Conservation (phyloP, 2,888 invertebrate species). For the Liodrosophila aerea region DNA sequence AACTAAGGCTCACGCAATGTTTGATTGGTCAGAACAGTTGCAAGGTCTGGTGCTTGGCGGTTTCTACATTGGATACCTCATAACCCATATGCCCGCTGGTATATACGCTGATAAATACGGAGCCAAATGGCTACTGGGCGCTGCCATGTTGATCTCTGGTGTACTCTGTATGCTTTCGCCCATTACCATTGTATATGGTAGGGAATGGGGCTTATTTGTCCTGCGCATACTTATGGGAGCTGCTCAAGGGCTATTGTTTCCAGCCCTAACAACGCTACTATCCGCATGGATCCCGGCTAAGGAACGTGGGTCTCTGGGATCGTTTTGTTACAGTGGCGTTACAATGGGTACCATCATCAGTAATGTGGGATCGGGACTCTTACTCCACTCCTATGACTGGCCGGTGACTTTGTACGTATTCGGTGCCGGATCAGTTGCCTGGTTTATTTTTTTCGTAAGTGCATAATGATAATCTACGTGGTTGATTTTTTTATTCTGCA, state of each 20-base stretch:
- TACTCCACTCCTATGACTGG: slow-evolving; percentile 87
- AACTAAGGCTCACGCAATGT: slow-evolving; percentile 76
- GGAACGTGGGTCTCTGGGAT: slow-evolving; percentile 88
- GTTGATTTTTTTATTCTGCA: neutral
- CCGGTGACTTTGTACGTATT: slow-evolving; percentile 89
- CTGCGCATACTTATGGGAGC: slow-evolving; percentile 89
- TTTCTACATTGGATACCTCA: slow-evolving; percentile 91
- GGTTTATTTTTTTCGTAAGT: slow-evolving; percentile 86
- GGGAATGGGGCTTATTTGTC: slow-evolving; percentile 85
- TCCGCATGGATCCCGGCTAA: slow-evolving; percentile 90
- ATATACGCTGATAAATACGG: slow-evolving; percentile 90
- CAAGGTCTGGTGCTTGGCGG: slow-evolving; percentile 89
- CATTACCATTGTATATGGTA: neutral
- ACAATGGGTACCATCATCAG: slow-evolving; percentile 85
- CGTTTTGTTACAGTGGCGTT: slow-evolving; percentile 89
- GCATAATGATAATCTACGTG: no score
- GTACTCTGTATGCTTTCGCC: slow-evolving; percentile 30
- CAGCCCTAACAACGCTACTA: slow-evolving; percentile 89
- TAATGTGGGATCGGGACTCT: slow-evolving; percentile 85
- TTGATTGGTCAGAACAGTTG: slow-evolving; percentile 86
- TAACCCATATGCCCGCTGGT: slow-evolving; percentile 91
- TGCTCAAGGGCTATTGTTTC: slow-evolving; percentile 92
- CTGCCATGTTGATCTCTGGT: slow-evolving; percentile 90
- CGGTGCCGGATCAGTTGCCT: slow-evolving; percentile 86
- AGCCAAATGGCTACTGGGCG: slow-evolving; percentile 90